Percentiles rank a stretch among this genome's conserved stretches.
These are phyloP conservation scores for Decapterus maruadsi DNA, from an alignment of 2,797 vertebrate species.

Conservation along the genomic window DNA sequence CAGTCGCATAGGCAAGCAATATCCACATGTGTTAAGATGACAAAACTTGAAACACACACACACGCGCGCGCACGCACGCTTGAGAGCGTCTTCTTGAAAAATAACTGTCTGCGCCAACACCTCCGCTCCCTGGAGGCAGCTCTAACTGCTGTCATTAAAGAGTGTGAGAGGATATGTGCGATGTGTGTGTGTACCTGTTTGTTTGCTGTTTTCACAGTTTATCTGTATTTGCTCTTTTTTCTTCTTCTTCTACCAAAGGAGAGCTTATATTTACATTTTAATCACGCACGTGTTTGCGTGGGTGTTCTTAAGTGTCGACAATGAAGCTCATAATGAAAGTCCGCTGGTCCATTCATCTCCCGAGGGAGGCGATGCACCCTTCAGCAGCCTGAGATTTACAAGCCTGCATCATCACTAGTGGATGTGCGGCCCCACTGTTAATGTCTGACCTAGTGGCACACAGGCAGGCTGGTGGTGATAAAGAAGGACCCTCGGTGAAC, in stretches of 20 bases:
- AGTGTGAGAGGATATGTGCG: slow-evolving; percentile 46
- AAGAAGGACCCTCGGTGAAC: slow-evolving; percentile 45
- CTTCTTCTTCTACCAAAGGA: not conserved
- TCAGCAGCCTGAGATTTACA: slow-evolving; percentile 65
- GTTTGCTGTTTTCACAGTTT: slow-evolving; percentile 24
- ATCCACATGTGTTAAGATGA: slow-evolving; percentile 40
- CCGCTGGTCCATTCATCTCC: slow-evolving; percentile 52
- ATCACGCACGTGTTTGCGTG: not conserved
- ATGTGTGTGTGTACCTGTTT: slow-evolving; percentile 13
- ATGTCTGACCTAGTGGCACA: slow-evolving; percentile 58
- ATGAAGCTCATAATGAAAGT: slow-evolving; percentile 45
- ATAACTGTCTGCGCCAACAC: slow-evolving; percentile 59
- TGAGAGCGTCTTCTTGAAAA: slow-evolving; percentile 46
- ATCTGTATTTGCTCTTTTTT: not conserved
- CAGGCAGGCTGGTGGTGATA: slow-evolving; percentile 49
- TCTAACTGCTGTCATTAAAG: slow-evolving; percentile 66
- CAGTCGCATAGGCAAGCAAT: slow-evolving; percentile 14
- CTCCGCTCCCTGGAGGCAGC: slow-evolving; percentile 49
- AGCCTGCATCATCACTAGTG: slow-evolving; percentile 26
- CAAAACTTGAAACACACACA: slow-evolving; percentile 42
- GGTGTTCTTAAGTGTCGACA: slow-evolving; percentile 19
- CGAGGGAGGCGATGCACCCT: slow-evolving; percentile 43
- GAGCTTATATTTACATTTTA: slow-evolving; percentile 33
- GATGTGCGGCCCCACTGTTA: slow-evolving; percentile 33
- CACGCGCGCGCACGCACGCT: slow-evolving; percentile 20